A percentile compares a stretch with the other conserved stretches of the same genome.
These are phyloP conservation scores for Ptychoptera contaminata DNA, from an alignment of 2,888 invertebrate species.

Conservation along the genomic window DNA sequence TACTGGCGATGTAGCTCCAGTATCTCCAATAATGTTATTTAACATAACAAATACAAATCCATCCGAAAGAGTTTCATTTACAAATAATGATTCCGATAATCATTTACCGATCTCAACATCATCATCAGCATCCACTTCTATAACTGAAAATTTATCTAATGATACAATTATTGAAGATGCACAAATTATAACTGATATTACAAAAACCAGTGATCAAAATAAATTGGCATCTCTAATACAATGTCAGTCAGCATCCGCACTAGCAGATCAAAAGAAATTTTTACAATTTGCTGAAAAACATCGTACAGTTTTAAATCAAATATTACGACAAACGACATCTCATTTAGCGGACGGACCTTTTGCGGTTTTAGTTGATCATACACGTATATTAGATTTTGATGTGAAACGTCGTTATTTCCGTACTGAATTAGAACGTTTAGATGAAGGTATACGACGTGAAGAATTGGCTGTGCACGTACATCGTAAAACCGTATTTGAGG, in stretches of 20 bases:
- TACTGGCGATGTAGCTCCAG: not conserved
- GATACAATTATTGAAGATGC: too few relatives aligned
- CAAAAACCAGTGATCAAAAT: slow-evolving; percentile 18
- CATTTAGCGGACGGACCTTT: slow-evolving; percentile 77
- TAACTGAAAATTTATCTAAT: too few relatives aligned
- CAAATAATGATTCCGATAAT: too few relatives aligned
- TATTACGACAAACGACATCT: slow-evolving; percentile 61
- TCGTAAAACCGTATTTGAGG: slow-evolving; percentile 72
- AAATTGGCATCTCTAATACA: slow-evolving; percentile 6
- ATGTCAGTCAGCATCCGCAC: slow-evolving; percentile 14
- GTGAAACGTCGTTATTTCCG: slow-evolving; percentile 76
- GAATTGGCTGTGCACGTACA: slow-evolving; percentile 77
- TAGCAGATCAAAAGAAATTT: slow-evolving; percentile 45
- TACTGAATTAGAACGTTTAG: slow-evolving; percentile 68
- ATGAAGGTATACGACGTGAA: slow-evolving; percentile 63
- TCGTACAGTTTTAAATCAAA: slow-evolving; percentile 76
- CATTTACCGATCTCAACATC: too few relatives aligned
- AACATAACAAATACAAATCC: not conserved
- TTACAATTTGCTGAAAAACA: slow-evolving; percentile 77
- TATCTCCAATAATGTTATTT: slow-evolving; percentile 6
- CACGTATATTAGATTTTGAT: slow-evolving; percentile 76
- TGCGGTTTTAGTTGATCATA: slow-evolving; percentile 73
- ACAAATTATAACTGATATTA: slow-evolving; percentile 3
- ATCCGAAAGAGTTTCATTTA: slow-evolving; percentile 17
- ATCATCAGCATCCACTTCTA: too few relatives aligned